Percentiles rank a stretch among this genome's conserved stretches.
Conservation (phyloP, 2,888 invertebrate genomes). For the Xestobium rufovillosum region DNA sequence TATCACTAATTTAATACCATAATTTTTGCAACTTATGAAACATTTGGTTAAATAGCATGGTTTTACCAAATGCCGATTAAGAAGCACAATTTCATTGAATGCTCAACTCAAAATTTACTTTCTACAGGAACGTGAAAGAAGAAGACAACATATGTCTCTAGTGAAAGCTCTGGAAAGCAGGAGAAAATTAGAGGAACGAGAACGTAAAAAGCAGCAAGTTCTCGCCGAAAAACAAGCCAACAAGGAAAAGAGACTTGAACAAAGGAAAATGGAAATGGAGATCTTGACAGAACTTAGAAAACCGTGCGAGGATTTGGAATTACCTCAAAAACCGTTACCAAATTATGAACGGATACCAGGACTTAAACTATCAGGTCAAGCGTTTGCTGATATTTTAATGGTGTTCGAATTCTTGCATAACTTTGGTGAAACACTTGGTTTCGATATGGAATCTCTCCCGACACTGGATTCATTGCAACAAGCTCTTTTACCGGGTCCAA, state of each 20-base stretch:
- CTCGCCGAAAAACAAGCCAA: slow-evolving; percentile 77
- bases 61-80: too few relatives aligned
- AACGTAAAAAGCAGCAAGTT: slow-evolving; percentile 66
- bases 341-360: slow-evolving; percentile 64
- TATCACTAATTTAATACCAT: too few relatives aligned
- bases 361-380: slow-evolving; percentile 66
- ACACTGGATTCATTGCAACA: slow-evolving; percentile 79
- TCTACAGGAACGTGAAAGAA: slow-evolving; percentile 85
- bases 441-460: slow-evolving; percentile 83
- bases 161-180: slow-evolving; percentile 82
- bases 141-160: slow-evolving; percentile 83
- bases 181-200: slow-evolving; percentile 80
- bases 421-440: slow-evolving; percentile 90
- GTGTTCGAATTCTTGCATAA: slow-evolving; percentile 95
- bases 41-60: too few relatives aligned
- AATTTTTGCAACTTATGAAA: too few relatives aligned
- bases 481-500: slow-evolving; percentile 63
- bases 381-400: slow-evolving; percentile 88
- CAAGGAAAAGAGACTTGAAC: slow-evolving; percentile 77
- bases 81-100: too few relatives aligned
- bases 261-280: slow-evolving; percentile 58
- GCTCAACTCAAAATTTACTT: too few relatives aligned
- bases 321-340: slow-evolving; percentile 62
- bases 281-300: slow-evolving; percentile 66
- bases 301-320: slow-evolving; percentile 85